Conservation (phyloP, 2,888 invertebrate genomes). For the Chrysomela aeneicollis region DNA sequence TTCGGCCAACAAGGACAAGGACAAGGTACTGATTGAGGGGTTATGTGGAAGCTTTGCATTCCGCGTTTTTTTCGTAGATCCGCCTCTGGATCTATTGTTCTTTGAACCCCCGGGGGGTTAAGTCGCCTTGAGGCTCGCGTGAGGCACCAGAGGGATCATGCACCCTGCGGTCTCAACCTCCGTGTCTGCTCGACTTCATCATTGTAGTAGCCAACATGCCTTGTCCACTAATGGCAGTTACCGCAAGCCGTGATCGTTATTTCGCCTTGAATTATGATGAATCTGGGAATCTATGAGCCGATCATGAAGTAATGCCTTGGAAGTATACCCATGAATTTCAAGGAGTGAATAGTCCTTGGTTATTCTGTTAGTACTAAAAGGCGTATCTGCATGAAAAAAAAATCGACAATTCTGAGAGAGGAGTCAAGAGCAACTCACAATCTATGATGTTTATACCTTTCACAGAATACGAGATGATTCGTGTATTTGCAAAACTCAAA, state of each 20-base stretch:
- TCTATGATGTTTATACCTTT: too few species aligned
- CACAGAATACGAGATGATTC: too few species aligned
- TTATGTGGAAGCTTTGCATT: too few species aligned
- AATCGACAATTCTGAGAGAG: too few species aligned
- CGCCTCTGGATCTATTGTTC: conserved; percentile 30
- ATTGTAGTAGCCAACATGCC: conserved; percentile 39
- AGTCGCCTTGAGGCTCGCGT: conserved; percentile 41
- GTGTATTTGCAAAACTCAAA: too few species aligned
- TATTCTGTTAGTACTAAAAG: too few species aligned
- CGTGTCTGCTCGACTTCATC: conserved; percentile 30
- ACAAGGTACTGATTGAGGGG: too few species aligned
- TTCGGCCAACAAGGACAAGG: too few species aligned
- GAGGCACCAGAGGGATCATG: conserved; percentile 36
- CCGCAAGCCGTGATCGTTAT: conserved; percentile 3
- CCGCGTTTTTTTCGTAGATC: not conserved
- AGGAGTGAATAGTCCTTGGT: not conserved
- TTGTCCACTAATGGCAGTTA: conserved; percentile 36
- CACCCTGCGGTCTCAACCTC: conserved; percentile 31
- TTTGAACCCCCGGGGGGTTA: conserved; percentile 23
- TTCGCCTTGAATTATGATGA: not conserved
- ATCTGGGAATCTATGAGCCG: not conserved
- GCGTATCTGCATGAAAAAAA: too few species aligned
- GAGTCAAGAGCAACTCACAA: too few species aligned
- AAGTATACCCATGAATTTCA: not conserved
- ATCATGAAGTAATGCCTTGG: not conserved